A percentile compares a stretch with the other conserved stretches of the same genome.
Conservation (phyloP, 2,113 vertebrate species). For the Dryoscopus gambensis region DNA sequence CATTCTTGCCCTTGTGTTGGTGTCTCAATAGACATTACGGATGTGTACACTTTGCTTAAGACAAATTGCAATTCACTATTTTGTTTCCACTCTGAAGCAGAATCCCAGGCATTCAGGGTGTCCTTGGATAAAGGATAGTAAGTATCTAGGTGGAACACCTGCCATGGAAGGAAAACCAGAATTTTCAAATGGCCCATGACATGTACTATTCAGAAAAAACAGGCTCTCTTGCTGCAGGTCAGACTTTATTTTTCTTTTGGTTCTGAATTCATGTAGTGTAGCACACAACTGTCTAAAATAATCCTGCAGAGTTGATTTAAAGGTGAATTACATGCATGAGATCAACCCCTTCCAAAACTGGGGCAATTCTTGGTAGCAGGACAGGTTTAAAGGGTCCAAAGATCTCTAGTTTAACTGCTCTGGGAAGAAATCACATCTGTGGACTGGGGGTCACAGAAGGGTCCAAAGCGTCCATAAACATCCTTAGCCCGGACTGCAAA, state of each 20-base stretch:
- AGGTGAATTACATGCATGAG: constrained; percentile 74
- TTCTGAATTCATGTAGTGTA: constrained; percentile 74
- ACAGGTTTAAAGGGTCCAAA: constrained; percentile 53
- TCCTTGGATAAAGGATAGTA: not conserved
- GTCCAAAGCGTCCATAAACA: constrained; percentile 92
- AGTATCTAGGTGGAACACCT: not conserved
- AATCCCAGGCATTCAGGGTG: constrained; percentile 26
- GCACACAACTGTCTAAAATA: constrained; percentile 62
- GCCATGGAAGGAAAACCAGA: constrained; percentile 33
- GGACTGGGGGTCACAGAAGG: constrained; percentile 97
- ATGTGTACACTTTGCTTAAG: constrained; percentile 10
- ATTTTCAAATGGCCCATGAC: constrained; percentile 51
- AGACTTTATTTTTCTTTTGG: constrained; percentile 70
- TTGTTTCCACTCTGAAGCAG: constrained; percentile 34
- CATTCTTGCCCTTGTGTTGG: not conserved
- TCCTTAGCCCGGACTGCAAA: constrained; percentile 96
- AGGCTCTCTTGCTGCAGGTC: constrained; percentile 64
- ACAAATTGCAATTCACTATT: constrained; percentile 18
- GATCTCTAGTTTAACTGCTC: constrained; percentile 72
- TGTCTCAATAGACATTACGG: not conserved
- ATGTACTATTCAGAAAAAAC: constrained; percentile 62
- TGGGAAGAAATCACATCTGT: constrained; percentile 91
- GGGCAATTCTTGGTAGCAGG: constrained; percentile 36
- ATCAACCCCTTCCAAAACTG: constrained; percentile 67
- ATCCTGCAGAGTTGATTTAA: constrained; percentile 71